A percentile compares a stretch with the other conserved stretches of the same genome.
phyloP scores from a whole-genome alignment of 2,888 invertebrate genomes.

The Aphrophora alni region DNA sequence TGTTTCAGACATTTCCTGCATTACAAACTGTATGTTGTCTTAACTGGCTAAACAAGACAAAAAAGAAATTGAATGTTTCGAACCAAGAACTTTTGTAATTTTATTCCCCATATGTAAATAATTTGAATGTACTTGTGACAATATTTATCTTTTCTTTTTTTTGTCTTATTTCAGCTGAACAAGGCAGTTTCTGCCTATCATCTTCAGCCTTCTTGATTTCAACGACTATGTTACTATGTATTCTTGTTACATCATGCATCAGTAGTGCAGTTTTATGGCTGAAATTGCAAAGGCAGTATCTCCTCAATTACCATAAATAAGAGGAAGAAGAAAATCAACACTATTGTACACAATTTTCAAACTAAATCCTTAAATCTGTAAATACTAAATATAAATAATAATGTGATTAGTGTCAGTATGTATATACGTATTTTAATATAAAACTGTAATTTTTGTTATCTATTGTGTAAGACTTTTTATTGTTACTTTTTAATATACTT shows the following conservation, averaged over 20 bases:
- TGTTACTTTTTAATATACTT: too few species aligned
- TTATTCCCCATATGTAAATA: too few species aligned
- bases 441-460: neutral
- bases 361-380: neutral
- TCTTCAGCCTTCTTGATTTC: conserved; percentile 68
- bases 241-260: conserved; percentile 65
- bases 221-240: conserved; percentile 65
- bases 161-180: neutral
- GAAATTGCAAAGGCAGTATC: conserved; percentile 56
- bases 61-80: too few species aligned
- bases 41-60: too few species aligned
- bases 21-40: too few species aligned
- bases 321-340: neutral
- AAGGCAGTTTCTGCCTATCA: conserved; percentile 67
- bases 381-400: neutral
- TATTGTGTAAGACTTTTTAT: neutral
- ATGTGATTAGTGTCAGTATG: neutral
- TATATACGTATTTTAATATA: conserved; percentile 1
- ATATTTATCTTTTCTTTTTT: too few species aligned
- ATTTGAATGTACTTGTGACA: too few species aligned
- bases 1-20: too few species aligned
- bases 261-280: conserved; percentile 63
- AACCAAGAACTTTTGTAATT: too few species aligned
- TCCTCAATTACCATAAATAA: neutral
- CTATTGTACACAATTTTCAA: neutral